Conservation (phyloP, 2,888 invertebrate genomes). For the Lasioglossum marginatum region DNA sequence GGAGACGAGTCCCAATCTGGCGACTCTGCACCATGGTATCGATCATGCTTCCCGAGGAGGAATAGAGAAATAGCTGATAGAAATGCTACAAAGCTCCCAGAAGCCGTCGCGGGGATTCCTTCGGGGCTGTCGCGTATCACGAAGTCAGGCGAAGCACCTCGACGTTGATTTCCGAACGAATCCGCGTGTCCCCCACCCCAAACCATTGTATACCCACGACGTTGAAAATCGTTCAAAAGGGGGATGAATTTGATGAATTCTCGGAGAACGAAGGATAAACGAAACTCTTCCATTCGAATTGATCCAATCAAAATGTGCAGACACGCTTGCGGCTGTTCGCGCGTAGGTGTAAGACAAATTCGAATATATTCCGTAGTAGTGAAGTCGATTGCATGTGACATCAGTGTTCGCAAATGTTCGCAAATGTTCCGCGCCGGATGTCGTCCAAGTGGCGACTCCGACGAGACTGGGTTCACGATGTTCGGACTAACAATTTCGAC, state of each 20-base stretch:
- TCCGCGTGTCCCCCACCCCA: background rate
- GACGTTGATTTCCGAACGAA: constrained; percentile 11
- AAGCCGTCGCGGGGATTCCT: background rate
- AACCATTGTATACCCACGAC: background rate
- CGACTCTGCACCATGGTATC: background rate
- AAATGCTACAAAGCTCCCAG: background rate
- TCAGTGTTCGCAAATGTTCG: background rate
- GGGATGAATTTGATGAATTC: background rate
- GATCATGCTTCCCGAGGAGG: background rate
- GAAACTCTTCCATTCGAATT: background rate
- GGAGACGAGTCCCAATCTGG: background rate
- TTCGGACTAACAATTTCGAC: background rate
- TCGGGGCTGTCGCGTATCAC: background rate
- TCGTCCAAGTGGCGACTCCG: background rate
- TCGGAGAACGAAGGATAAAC: background rate
- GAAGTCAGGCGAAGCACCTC: constrained; percentile 3
- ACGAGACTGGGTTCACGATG: background rate
- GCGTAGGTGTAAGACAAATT: background rate
- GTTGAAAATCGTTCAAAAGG: no score
- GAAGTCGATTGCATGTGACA: background rate
- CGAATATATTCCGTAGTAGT: background rate
- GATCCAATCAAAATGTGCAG: background rate
- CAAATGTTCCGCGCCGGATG: background rate
- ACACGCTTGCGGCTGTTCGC: background rate
- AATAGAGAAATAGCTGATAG: background rate